phyloP scores from a whole-genome alignment of 2,113 vertebrate species.

The Pygoscelis antarcticus region DNA sequence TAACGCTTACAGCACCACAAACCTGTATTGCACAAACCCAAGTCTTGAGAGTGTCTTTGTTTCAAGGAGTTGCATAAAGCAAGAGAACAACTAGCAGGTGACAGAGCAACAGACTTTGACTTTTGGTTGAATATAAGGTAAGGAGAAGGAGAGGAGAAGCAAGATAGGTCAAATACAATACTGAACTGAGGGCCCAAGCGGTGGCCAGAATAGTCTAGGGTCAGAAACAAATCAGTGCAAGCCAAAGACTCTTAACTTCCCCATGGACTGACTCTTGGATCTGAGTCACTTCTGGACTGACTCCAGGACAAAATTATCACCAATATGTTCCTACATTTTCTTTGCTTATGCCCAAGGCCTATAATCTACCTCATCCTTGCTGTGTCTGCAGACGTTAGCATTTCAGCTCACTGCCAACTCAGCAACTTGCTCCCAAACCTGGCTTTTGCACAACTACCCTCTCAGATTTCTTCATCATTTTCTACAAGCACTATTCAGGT shows the following conservation, averaged over 20 bases:
- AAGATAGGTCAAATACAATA: not conserved
- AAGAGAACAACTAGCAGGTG: not conserved
- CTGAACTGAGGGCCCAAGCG: not conserved
- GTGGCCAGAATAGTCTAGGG: not conserved
- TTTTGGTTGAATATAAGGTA: not conserved
- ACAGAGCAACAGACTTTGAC: not conserved
- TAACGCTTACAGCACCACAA: not conserved
- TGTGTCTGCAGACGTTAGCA: not conserved
- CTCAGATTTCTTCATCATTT: not conserved
- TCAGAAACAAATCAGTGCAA: not conserved
- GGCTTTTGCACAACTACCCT: not conserved
- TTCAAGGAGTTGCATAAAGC: not conserved
- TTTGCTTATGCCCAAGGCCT: not conserved
- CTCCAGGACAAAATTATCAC: not conserved
- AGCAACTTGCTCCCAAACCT: not conserved
- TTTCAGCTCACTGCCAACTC: not conserved
- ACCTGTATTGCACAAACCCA: not conserved
- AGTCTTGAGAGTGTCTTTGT: not conserved
- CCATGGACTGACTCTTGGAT: not conserved
- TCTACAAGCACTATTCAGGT: not conserved
- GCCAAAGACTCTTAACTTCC: not conserved
- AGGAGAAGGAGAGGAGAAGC: not conserved
- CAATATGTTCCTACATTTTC: not conserved
- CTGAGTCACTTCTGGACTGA: not conserved
- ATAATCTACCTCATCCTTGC: not conserved